These are phyloP conservation scores for Stylophora pistillata DNA, from an alignment of 64 coral and sea anemone species.

Conservation along the genomic window DNA sequence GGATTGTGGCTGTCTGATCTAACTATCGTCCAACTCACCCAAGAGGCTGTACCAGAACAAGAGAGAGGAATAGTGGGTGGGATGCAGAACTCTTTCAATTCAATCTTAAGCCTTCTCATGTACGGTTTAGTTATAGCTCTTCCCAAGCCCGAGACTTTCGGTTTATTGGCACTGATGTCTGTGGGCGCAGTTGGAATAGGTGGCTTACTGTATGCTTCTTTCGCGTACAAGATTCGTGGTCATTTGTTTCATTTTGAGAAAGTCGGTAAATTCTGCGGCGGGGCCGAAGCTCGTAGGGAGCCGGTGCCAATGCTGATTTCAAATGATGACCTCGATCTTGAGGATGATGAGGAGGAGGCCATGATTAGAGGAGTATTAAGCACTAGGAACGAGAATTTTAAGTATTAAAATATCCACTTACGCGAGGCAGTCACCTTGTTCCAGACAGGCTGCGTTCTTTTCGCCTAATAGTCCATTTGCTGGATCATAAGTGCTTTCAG, in stretches of 20 bases:
- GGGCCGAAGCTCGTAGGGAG: neutral
- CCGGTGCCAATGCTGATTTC: neutral
- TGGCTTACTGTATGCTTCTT: constrained; percentile 75
- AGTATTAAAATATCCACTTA: neutral
- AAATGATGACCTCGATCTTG: constrained; percentile 27
- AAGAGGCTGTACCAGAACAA: constrained; percentile 77
- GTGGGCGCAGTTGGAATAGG: constrained; percentile 68
- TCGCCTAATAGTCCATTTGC: too few species aligned
- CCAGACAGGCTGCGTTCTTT: too few species aligned
- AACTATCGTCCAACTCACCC: constrained; percentile 78
- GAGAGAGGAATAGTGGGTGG: constrained; percentile 91
- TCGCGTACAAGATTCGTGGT: constrained; percentile 82
- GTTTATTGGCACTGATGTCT: constrained; percentile 72
- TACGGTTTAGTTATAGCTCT: constrained; percentile 72
- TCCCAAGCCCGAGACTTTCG: constrained; percentile 83
- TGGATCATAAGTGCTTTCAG: too few species aligned
- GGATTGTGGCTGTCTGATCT: constrained; percentile 94
- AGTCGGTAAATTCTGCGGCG: constrained; percentile 24
- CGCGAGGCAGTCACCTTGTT: neutral
- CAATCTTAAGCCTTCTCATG: constrained; percentile 64
- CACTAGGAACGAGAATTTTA: constrained; percentile 87
- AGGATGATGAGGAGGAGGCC: constrained; percentile 60
- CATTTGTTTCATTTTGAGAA: constrained; percentile 91
- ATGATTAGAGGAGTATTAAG: constrained; percentile 29
- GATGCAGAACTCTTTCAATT: constrained; percentile 92